These are phyloP conservation scores for Sturnus vulgaris DNA, from an alignment of 2,113 vertebrate species.

Conservation along the genomic window DNA sequence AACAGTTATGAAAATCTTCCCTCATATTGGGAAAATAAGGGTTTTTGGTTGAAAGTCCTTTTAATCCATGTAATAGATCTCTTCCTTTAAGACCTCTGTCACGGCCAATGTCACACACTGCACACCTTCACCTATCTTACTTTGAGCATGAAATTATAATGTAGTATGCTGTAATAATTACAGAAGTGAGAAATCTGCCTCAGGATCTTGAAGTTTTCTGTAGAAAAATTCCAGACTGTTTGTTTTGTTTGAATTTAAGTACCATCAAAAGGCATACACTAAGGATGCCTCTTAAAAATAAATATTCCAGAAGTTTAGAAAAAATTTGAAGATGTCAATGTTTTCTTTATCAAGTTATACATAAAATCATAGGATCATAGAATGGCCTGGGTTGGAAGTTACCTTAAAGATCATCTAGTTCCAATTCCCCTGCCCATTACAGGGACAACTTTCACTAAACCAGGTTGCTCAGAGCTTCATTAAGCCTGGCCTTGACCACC, in stretches of 20 bases:
- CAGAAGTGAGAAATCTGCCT: neutral
- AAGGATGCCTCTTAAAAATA: neutral
- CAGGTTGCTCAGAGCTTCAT: neutral
- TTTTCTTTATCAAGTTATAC: neutral
- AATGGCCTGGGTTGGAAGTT: neutral
- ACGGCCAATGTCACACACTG: neutral
- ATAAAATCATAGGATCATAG: neutral
- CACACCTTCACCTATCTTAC: neutral
- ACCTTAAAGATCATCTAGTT: neutral
- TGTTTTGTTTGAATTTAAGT: neutral
- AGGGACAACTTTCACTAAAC: neutral
- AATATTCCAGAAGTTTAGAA: neutral
- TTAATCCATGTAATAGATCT: neutral
- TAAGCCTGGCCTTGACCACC: neutral
- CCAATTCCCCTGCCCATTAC: neutral
- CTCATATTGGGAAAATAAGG: neutral
- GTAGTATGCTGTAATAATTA: neutral
- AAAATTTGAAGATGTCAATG: neutral
- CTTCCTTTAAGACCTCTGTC: neutral
- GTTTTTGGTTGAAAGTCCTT: neutral
- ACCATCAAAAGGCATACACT: neutral
- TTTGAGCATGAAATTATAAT: neutral
- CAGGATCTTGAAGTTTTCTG: neutral
- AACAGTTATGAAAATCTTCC: neutral
- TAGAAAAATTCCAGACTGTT: neutral